These are phyloP conservation scores for Chaunax sp. DNA, from an alignment of 2,797 vertebrate genomes.

Conservation along the genomic window DNA sequence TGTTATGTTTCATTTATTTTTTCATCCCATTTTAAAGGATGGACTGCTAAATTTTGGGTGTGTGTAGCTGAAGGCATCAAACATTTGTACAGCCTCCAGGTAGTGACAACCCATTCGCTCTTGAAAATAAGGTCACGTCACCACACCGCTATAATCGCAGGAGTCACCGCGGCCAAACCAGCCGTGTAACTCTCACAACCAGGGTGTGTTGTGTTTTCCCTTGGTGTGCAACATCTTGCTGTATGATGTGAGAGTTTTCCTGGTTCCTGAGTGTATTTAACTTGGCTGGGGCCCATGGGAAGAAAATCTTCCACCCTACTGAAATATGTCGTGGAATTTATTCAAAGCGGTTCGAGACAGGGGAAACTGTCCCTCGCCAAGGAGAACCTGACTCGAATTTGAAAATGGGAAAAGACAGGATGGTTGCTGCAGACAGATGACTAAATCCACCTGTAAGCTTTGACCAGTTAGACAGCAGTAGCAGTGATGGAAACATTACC, in stretches of 20 bases:
- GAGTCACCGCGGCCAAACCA: slow-evolving; percentile 60
- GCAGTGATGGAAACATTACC: background rate
- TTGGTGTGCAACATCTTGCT: slow-evolving; percentile 73
- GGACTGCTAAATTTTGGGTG: slow-evolving; percentile 67
- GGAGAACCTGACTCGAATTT: slow-evolving; percentile 50
- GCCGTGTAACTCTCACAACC: slow-evolving; percentile 57
- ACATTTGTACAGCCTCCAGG: slow-evolving; percentile 72
- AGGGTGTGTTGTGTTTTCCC: slow-evolving; percentile 81
- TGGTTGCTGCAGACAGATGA: slow-evolving; percentile 17
- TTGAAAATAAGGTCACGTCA: slow-evolving; percentile 80
- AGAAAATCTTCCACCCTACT: slow-evolving; percentile 80
- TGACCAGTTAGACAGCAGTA: slow-evolving; percentile 11
- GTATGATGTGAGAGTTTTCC: slow-evolving; percentile 81
- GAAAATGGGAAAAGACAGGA: slow-evolving; percentile 54
- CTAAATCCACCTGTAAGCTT: slow-evolving; percentile 19
- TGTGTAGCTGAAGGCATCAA: slow-evolving; percentile 75
- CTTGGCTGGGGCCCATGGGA: slow-evolving; percentile 78
- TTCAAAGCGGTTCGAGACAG: slow-evolving; percentile 76
- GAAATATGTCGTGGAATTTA: slow-evolving; percentile 83
- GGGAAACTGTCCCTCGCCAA: slow-evolving; percentile 72
- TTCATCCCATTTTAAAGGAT: slow-evolving; percentile 67
- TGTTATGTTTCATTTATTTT: slow-evolving; percentile 49
- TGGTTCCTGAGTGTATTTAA: slow-evolving; percentile 81
- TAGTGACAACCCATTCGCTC: slow-evolving; percentile 71
- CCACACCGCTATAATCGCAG: slow-evolving; percentile 60